Percentiles rank a stretch among this genome's conserved stretches.
These are phyloP conservation scores for Amphiprion clarkii DNA, from an alignment of 2,797 vertebrate genomes.

Conservation along the genomic window DNA sequence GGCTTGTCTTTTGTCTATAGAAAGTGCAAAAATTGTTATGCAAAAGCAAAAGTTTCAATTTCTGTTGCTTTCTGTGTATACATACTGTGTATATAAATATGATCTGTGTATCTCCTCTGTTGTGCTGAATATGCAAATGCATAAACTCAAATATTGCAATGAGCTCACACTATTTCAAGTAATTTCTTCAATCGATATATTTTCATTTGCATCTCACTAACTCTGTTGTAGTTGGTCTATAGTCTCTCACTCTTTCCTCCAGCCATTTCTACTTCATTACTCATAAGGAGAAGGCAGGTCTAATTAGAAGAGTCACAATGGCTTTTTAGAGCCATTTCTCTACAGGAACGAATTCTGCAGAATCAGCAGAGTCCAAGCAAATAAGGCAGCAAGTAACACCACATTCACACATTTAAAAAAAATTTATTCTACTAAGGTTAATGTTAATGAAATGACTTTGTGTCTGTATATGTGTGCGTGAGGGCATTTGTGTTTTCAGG, in stretches of 20 bases:
- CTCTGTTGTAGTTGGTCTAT: conserved; percentile 3
- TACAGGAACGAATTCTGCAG: conserved; percentile 28
- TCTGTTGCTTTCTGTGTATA: no score
- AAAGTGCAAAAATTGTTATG: no score
- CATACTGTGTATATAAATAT: no score
- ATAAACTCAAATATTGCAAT: neutral
- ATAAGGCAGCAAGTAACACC: neutral
- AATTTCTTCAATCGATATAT: conserved; percentile 10
- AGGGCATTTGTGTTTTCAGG: conserved; percentile 13
- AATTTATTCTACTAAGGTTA: neutral
- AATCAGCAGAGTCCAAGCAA: conserved; percentile 22
- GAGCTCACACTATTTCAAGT: conserved; percentile 10
- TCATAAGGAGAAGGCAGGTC: conserved; percentile 32
- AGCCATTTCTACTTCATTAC: conserved; percentile 13
- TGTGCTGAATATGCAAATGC: no score
- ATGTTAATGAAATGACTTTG: neutral
- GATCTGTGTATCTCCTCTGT: no score
- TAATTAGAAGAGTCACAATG: conserved; percentile 28
- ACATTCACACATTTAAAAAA: neutral
- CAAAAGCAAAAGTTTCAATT: no score
- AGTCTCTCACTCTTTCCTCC: conserved; percentile 9
- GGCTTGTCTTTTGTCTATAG: no score
- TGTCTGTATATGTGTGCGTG: neutral
- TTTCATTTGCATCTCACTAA: conserved; percentile 2
- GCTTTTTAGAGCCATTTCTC: conserved; percentile 18